phyloP scores from a whole-genome alignment of 2,797 vertebrate species.

The Tangara arthus region DNA sequence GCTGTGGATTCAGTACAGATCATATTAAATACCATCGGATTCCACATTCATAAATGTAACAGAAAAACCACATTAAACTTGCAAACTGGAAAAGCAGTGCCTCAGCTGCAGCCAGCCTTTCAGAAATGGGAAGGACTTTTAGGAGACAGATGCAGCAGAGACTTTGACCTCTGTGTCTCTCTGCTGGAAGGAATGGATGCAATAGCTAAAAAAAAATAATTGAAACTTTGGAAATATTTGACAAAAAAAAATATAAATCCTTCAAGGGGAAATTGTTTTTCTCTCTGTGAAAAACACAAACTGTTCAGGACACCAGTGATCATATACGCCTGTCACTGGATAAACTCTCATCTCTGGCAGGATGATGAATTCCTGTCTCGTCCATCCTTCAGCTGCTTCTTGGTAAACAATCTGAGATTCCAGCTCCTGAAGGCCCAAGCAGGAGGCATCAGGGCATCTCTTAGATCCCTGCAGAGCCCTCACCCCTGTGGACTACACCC shows the following conservation, averaged over 20 bases:
- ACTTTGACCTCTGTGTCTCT: not conserved
- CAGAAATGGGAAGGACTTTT: not conserved
- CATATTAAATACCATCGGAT: not conserved
- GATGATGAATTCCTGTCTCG: not conserved
- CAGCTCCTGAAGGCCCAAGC: not conserved
- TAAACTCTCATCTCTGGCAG: not conserved
- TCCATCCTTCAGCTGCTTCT: not conserved
- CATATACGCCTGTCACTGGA: not conserved
- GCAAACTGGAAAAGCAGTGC: not conserved
- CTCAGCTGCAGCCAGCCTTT: not conserved
- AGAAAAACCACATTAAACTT: not conserved
- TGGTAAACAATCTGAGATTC: not conserved
- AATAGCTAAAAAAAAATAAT: not conserved
- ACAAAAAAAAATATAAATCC: not conserved
- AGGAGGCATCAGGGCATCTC: not conserved
- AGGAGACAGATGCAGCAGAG: not conserved
- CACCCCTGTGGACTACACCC: fast-evolving
- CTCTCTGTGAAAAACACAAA: not conserved
- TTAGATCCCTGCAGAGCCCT: not conserved
- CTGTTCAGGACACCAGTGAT: not conserved
- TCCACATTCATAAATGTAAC: not conserved
- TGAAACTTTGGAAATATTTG: not conserved
- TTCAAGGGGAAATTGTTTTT: not conserved
- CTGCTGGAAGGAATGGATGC: not conserved
- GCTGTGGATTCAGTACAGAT: not conserved